Evolutionary conservation across 2,888 invertebrate species (phyloP), one percentile per base, ranked within the genome.

Genomic region (Pollenia amentaria): DNA sequence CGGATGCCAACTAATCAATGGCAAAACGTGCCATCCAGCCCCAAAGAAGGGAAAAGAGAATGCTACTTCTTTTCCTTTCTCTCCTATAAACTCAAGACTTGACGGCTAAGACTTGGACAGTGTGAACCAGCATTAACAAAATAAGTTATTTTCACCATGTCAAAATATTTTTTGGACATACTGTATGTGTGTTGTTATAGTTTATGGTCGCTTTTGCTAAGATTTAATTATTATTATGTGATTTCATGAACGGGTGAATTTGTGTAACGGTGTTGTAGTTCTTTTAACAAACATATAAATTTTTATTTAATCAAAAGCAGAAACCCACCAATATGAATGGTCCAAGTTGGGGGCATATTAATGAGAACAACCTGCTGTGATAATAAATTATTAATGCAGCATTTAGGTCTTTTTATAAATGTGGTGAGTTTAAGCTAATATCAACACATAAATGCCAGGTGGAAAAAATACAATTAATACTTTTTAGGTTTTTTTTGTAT

Each of bases 351-450:
- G 40, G 21, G 3, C 21, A 51, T 65, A 10, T 89, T 90, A 91
- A 91, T 92, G 90, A 90, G 89, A 48, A 12, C 89, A 90, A 88
- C 89, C 89, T 89, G 89, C 90, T 89, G 88, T 80, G 84, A 88
- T 89, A 89, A 90, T 91, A 90, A 91, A 90, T 90, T 90, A 91
- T 91, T 89, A 89, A 91, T 89, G 89, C 87, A 85, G 76, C 88
- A 88, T 89, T 90, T 89, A 89, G 73, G 87, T 73, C 51, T 60
- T 84, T 69, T 88, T 88, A 83, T 75, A 83, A 88, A 70, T 82
- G 87, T 84, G 80, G 85, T 84, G 82, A 84, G 86, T 69, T 87
- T 88, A 6, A 38, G n/a, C 42, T 14, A 60, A 48, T 6, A 46
- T 79, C 38, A 75, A 69, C 69, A 75, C 11, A 46, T 57, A 65